Evolutionary conservation across 1,140 invertebrate species (phyloP), one percentile per base, ranked within the genome.

Genomic region (Agrilus planipennis): DNA sequence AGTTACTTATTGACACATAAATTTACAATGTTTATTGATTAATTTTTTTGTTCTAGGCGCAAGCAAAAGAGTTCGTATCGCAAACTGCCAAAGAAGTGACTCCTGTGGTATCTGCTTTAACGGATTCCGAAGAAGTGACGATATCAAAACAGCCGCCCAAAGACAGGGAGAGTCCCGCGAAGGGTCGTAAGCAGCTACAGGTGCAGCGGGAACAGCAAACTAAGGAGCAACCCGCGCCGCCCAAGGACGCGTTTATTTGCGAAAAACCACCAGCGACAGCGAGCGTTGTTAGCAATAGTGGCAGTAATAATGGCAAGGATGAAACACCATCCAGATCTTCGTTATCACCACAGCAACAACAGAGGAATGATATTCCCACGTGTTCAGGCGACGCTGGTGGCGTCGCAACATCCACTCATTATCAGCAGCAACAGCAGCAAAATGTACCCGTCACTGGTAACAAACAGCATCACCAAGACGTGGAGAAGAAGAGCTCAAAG

Each of bases 81-180:
- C 34, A 32, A 41, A 42, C 45, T 45, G 41, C 43, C 47, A 58
- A 57, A 51, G 57, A 60, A 41, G 50, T 54, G 2, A 44, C 42
- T 20, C 60, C 60, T 7, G 56, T 62, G 31, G 60, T 62, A 11
- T 62, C 60, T 27, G 60, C 60, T 3, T 57, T 52, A 30, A 49
- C 49, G 20, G 56, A 58, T 32, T 44, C 53, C 2, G 55, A 40
- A 6, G 60, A 62, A 49, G 53, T 61, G 3, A 60, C 51, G 27
- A 48, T 62, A 41, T 10, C 29, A 5, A 35, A 48, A 5, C 57
- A 55, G 42, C 60, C 61, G 39, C 39, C 36, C 3, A 56, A 56
- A 41, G 58, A 59, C 21, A 46, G 52, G 31, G 60, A 62, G 36
- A 62, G 60, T 52, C 60, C 60, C 3, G 49, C 47, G 6, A 62